Evolutionary conservation across 2,797 vertebrate genomes (phyloP).

Genomic region (Propithecus deckenii): DNA sequence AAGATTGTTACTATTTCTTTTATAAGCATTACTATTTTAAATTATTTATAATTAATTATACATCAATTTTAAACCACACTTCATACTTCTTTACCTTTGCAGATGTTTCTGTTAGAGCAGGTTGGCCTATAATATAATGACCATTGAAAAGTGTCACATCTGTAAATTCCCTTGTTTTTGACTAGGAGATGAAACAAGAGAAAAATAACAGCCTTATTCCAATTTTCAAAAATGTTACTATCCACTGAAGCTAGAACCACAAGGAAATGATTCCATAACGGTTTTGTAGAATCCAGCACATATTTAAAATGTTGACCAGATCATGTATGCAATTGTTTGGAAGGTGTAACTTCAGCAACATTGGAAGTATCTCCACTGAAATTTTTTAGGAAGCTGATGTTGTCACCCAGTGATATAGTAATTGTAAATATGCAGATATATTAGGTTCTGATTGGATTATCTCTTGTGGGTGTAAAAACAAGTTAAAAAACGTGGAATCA

Average conservation of each 20-base stretch:
- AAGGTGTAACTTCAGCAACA: neutral
- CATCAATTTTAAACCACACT: neutral
- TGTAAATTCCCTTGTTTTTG: neutral
- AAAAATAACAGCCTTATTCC: neutral
- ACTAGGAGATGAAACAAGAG: neutral
- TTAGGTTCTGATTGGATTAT: neutral
- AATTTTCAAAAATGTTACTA: neutral
- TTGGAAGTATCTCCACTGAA: neutral
- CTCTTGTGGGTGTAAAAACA: neutral
- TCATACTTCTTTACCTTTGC: neutral
- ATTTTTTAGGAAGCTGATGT: neutral
- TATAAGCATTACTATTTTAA: slow-evolving; percentile 9
- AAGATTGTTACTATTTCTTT: neutral
- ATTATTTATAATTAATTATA: neutral
- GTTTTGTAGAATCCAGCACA: neutral
- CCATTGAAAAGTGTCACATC: neutral
- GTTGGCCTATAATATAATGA: neutral
- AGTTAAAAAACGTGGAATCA: neutral
- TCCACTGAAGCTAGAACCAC: neutral
- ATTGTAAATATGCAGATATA: neutral
- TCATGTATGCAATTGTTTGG: neutral
- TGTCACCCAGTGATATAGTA: neutral
- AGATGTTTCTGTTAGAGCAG: neutral
- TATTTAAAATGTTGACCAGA: neutral
- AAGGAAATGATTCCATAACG: neutral